A percentile compares a stretch with the other conserved stretches of the same genome.
phyloP scores from a whole-genome alignment of 2,797 vertebrate genomes.

The Potorous gilbertii region DNA sequence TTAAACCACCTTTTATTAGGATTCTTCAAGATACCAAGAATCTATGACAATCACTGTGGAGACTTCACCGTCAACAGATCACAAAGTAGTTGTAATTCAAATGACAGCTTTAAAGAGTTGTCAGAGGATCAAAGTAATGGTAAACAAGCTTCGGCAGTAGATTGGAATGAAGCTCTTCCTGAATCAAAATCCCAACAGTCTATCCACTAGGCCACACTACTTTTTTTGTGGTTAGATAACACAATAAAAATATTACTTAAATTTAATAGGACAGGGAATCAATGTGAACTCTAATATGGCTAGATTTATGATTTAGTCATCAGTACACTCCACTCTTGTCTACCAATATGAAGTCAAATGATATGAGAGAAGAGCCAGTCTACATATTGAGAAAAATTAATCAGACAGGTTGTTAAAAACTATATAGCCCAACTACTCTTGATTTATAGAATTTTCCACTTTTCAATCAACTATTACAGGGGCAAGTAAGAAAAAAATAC shows the following conservation, averaged over 20 bases:
- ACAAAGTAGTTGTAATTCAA: neutral
- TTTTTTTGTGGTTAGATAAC: neutral
- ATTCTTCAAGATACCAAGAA: neutral
- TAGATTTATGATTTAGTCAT: neutral
- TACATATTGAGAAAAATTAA: neutral
- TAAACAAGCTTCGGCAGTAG: neutral
- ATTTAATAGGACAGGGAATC: neutral
- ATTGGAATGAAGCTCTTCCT: neutral
- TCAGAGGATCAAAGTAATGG: neutral
- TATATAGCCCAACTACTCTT: slow-evolving; percentile 2
- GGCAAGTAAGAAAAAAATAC: slow-evolving; percentile 29
- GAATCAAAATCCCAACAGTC: neutral
- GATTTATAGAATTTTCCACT: slow-evolving; percentile 45
- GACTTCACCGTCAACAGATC: neutral
- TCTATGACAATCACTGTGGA: neutral
- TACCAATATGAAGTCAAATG: slow-evolving; percentile 27
- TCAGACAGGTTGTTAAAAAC: neutral
- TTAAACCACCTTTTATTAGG: neutral
- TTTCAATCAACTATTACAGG: slow-evolving; percentile 32
- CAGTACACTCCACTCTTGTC: neutral
- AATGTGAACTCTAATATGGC: neutral
- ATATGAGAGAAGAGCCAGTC: slow-evolving; percentile 19
- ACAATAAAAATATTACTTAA: neutral
- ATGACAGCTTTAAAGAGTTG: neutral
- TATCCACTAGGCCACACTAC: neutral